These are phyloP conservation scores for Rhagoletis pomonella DNA, from an alignment of 1,140 invertebrate genomes.

Conservation along the genomic window DNA sequence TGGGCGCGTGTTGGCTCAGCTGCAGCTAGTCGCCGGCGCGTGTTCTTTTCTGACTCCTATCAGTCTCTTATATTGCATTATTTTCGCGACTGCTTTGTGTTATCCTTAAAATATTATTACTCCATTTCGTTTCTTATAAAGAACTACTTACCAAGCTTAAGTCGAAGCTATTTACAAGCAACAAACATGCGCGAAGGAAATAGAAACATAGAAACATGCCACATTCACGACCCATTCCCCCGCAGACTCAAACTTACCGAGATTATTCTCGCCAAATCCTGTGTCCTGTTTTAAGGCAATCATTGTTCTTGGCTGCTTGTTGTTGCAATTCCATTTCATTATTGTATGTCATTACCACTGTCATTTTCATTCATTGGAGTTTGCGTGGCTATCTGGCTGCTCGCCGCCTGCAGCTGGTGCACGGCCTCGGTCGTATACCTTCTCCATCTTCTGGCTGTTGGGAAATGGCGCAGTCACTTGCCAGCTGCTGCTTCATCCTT, in stretches of 20 bases:
- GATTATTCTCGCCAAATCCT: neutral
- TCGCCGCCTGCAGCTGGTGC: neutral
- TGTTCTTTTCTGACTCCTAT: neutral
- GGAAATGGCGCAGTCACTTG: neutral
- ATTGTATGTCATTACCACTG: conserved; percentile 49
- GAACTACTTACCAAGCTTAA: neutral
- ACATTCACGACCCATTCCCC: neutral
- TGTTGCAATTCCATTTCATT: conserved; percentile 48
- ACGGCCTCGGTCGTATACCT: neutral
- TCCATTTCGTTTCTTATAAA: conserved; percentile 36
- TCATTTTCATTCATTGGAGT: conserved; percentile 47
- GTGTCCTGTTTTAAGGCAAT: conserved; percentile 3
- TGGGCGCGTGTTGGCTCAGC: neutral
- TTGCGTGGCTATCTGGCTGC: conserved; percentile 1
- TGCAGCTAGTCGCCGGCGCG: neutral
- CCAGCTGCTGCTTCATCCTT: conserved; percentile 20
- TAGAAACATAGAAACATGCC: neutral
- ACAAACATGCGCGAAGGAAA: neutral
- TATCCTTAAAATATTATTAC: conserved; percentile 49
- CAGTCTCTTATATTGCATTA: conserved; percentile 34
- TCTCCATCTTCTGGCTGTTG: neutral
- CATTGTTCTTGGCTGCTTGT: conserved; percentile 10
- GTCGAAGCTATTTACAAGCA: conserved; percentile 25
- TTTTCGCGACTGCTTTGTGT: conserved; percentile 36
- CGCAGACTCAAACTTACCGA: neutral